Base-by-base conservation (phyloP, 2,797 vertebrate species). In the Selene dorsalis region DNA sequence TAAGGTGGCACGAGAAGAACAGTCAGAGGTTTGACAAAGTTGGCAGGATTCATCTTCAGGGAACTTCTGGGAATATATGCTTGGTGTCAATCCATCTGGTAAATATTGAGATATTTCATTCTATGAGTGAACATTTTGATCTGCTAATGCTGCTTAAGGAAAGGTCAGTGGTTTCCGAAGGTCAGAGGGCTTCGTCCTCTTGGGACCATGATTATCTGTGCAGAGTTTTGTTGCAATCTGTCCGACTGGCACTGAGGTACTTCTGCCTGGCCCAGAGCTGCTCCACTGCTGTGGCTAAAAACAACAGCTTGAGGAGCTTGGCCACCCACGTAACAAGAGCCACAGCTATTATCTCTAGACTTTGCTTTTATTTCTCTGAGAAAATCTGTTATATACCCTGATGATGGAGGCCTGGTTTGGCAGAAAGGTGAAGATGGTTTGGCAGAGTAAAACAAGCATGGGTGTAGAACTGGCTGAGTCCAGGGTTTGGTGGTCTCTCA, bases 401-500 rank as follows among this genome's bases (percentile, higher is more conserved):
- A 55, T 47, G 45, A 47, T 9, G 8, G 50, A 50, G 56, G 58
- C 26, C 66, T 72, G 75, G 65, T 41, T 75, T 85, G 79, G 81
- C 73, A 55, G 52, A 47, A 41, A 4, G 41, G 3, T 26, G 41
- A 10, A 20, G 6, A 18, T 3, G 47, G 59, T 63, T 76, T 83
- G 75, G 80, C 75, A 64, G 66, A 1, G 22, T 39, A 3, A 56
- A 56, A 35, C 8, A 17, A 62, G 43, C 6, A 8, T 47, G 58
- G 6, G 53, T 24, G 4, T 45, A 28, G 57, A 70, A 50, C 12
- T 62, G 57, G 55, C 41, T 60, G 56, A 58, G 22, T 70, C 63
- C 12, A 55, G 47, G 13, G n/a, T 65, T 79, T 69, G 38, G 48
- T 68, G 24, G 56, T 69, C 41, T 69, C 43, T 61, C 4, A 63